Base-by-base conservation (phyloP, 2,888 invertebrate species). In the Leptopilina drosophilae region DNA sequence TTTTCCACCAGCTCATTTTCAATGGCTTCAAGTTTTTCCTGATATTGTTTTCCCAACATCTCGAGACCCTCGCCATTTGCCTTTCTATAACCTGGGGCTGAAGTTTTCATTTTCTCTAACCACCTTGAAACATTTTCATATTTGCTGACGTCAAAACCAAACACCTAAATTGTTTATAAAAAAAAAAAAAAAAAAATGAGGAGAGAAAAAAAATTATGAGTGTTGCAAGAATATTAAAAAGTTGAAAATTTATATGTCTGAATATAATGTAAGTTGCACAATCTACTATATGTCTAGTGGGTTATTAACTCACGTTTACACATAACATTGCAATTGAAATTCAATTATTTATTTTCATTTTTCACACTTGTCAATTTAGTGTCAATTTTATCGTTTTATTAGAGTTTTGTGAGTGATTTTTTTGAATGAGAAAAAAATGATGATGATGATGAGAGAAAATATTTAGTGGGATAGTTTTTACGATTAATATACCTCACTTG, bases 101-200 rank as follows among this genome's bases (percentile, higher is more conserved):
- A 93, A 65, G 91, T 91, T 91, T 95, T 94, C 78, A 93, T 93
- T 82, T 93, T 94, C 26, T 93, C 93, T 87, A 93, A 93, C 95
- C 95, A 96, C 81, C 93, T 95, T 80, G 92, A 91, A 77, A 97
- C 93, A 87, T 97, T 96, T 67, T 93, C 90, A 92, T 95, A 96
- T 87, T 95, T 94, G 86, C 81, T 82, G 20, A 89, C 59, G 4
- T 90, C 86, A 64, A 90, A 91, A 40, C 88, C 88, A 4, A 89
- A 83, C 8, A 80, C 85, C 91, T 91, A 81, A 76, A 86, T 83
- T 56, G 69, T 59, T 8, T 49, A 42, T 8, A 59, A 83, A 14
- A 2, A 11, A 59, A 83, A 14, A 2, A 12, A 56, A 12, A 77
- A 76, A 64, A 66, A 56, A 59, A 59, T 75, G n/a, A 12, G 15